Evolutionary conservation across 2,888 invertebrate species (phyloP).

Genomic region (Scotopteryx bipunctaria): DNA sequence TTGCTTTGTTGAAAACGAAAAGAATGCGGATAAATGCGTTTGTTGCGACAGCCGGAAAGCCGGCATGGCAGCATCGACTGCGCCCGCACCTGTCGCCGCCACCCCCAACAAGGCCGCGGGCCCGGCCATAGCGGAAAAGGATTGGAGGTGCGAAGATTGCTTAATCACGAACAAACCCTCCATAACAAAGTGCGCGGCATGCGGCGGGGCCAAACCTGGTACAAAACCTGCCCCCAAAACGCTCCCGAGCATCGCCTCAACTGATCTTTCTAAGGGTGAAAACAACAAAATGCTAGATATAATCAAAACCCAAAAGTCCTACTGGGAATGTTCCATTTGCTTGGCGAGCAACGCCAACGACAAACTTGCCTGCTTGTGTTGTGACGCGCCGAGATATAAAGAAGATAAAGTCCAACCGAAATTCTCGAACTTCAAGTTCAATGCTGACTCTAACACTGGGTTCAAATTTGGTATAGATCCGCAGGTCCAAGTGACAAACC

Average conservation of each 20-base stretch:
- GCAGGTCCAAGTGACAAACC: constrained; percentile 45
- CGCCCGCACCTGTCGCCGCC: not conserved
- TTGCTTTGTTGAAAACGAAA: constrained; percentile 57
- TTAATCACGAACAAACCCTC: constrained; percentile 55
- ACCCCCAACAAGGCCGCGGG: not conserved
- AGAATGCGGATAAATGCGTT: constrained; percentile 46
- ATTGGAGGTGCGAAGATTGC: constrained; percentile 53
- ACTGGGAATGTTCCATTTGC: constrained; percentile 68
- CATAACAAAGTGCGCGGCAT: constrained; percentile 57
- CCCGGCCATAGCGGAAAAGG: constrained; percentile 21
- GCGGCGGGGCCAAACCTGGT: constrained; percentile 48
- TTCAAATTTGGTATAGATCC: constrained; percentile 71
- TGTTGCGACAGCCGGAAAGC: constrained; percentile 53
- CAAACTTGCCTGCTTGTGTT: constrained; percentile 59
- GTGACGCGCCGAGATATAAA: constrained; percentile 49
- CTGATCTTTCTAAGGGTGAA: constrained; percentile 20
- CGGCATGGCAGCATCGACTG: too few species aligned
- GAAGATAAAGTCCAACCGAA: constrained; percentile 4
- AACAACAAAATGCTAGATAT: constrained; percentile 47
- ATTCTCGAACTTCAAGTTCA: constrained; percentile 54
- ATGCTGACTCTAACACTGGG: constrained; percentile 41
- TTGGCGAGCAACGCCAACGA: constrained; percentile 60
- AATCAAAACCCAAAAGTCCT: constrained; percentile 49
- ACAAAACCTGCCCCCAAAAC: constrained; percentile 24
- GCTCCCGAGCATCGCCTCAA: constrained; percentile 16